Evolutionary conservation across 2,888 invertebrate species (phyloP).

Genomic region (Strigamia transsilvanica): DNA sequence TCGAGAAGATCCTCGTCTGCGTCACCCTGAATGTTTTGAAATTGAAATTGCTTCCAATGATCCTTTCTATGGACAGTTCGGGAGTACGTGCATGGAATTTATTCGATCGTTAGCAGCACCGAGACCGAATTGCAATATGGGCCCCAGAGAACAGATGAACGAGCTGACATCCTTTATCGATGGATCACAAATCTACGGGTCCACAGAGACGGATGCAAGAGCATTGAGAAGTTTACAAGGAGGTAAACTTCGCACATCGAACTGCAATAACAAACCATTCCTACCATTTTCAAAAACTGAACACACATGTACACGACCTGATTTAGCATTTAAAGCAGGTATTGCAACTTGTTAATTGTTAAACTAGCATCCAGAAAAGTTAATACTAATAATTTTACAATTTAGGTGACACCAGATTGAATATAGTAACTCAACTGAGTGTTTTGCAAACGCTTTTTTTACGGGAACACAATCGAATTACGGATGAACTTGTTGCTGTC

Average conservation of each 20-base stretch:
- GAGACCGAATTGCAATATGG: slow-evolving; percentile 68
- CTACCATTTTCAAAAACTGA: slow-evolving; percentile 35
- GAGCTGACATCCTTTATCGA: slow-evolving; percentile 56
- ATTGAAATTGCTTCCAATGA: slow-evolving; percentile 72
- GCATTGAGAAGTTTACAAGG: slow-evolving; percentile 54
- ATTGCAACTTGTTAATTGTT: neutral
- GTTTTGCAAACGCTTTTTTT: slow-evolving; percentile 57
- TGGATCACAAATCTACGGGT: slow-evolving; percentile 56
- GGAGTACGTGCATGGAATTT: slow-evolving; percentile 66
- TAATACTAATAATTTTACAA: neutral
- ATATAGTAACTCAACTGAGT: slow-evolving; percentile 58
- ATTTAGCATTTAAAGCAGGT: slow-evolving; percentile 51
- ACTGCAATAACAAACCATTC: slow-evolving; percentile 45
- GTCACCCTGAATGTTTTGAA: slow-evolving; percentile 74
- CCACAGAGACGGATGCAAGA: slow-evolving; percentile 55
- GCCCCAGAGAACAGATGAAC: slow-evolving; percentile 57
- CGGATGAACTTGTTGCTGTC: slow-evolving; percentile 55
- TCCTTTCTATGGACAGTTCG: slow-evolving; percentile 68
- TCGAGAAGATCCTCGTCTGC: slow-evolving; percentile 58
- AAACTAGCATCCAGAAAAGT: neutral
- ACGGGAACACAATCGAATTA: slow-evolving; percentile 58
- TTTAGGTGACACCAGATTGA: slow-evolving; percentile 58
- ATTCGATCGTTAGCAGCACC: slow-evolving; percentile 63
- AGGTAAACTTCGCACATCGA: slow-evolving; percentile 52
- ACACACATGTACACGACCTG: slow-evolving; percentile 49